These are phyloP conservation scores for Macheiramphus alcinus DNA, from an alignment of 2,113 vertebrate genomes.

Conservation along the genomic window DNA sequence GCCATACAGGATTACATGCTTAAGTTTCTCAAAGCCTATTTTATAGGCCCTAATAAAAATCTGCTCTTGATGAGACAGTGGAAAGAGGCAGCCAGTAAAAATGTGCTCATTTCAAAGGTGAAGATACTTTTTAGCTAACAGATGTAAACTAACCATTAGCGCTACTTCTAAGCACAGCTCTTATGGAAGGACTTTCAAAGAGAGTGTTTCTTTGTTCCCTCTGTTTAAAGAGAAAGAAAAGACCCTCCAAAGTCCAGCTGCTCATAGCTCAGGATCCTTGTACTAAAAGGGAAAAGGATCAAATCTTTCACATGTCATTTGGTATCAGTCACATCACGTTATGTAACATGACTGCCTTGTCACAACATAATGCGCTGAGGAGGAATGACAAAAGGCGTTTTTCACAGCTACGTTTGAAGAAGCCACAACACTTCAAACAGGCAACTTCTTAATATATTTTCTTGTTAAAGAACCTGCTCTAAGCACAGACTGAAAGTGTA, in stretches of 20 bases:
- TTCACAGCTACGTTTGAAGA: slow-evolving; percentile 26
- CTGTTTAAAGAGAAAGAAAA: background rate
- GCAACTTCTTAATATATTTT: slow-evolving; percentile 13
- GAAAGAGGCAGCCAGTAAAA: background rate
- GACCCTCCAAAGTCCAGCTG: background rate
- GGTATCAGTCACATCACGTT: slow-evolving; percentile 26
- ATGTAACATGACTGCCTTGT: slow-evolving; percentile 37
- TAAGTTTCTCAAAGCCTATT: background rate
- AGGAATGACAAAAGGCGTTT: slow-evolving; percentile 53
- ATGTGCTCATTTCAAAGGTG: background rate
- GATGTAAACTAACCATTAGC: background rate
- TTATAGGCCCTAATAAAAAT: background rate
- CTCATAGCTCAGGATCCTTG: background rate
- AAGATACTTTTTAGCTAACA: background rate
- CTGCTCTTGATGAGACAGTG: background rate
- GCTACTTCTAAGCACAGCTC: background rate
- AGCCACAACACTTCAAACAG: background rate
- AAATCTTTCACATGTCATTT: slow-evolving; percentile 43
- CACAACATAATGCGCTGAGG: slow-evolving; percentile 28
- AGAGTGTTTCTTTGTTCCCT: background rate
- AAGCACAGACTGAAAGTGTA: background rate
- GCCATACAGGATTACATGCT: background rate
- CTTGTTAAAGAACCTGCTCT: background rate
- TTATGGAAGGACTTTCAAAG: background rate
- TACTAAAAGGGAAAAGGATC: background rate